These are phyloP conservation scores for Glossosoma conforme DNA, from an alignment of 1,140 invertebrate genomes.

Conservation along the genomic window DNA sequence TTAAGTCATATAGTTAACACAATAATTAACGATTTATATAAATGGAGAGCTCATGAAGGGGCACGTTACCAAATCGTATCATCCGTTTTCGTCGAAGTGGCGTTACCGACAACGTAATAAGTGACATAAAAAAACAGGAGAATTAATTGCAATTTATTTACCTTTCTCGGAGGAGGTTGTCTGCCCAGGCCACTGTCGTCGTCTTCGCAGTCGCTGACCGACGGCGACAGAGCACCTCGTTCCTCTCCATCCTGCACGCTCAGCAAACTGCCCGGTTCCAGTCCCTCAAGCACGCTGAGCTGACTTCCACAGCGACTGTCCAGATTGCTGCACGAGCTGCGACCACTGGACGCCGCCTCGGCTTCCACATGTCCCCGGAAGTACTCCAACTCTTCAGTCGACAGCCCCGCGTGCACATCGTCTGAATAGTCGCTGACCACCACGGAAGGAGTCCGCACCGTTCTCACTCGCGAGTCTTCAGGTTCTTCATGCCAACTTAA, in stretches of 20 bases:
- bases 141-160: no score
- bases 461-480: constrained; percentile 43
- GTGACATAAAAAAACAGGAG: no score
- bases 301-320: constrained; percentile 24
- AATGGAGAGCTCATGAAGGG: no score
- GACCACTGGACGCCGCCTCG: constrained; percentile 12
- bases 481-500: constrained; percentile 17
- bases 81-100: no score
- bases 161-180: constrained; percentile 19
- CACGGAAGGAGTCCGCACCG: constrained; percentile 72
- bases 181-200: constrained; percentile 23
- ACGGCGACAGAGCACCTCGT: constrained; percentile 10
- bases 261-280: constrained; percentile 16
- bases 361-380: constrained; percentile 19
- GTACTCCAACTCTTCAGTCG: constrained; percentile 58
- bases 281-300: constrained; percentile 19
- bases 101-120: no score
- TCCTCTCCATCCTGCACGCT: constrained; percentile 16
- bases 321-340: constrained; percentile 22
- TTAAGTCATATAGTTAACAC: no score
- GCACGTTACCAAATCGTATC: no score
- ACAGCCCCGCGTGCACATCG: constrained; percentile 59
- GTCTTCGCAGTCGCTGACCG: constrained; percentile 22
- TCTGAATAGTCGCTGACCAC: constrained; percentile 81
- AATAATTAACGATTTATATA: no score